Conservation (phyloP, 1,140 invertebrate genomes). For the Myzus persicae region DNA sequence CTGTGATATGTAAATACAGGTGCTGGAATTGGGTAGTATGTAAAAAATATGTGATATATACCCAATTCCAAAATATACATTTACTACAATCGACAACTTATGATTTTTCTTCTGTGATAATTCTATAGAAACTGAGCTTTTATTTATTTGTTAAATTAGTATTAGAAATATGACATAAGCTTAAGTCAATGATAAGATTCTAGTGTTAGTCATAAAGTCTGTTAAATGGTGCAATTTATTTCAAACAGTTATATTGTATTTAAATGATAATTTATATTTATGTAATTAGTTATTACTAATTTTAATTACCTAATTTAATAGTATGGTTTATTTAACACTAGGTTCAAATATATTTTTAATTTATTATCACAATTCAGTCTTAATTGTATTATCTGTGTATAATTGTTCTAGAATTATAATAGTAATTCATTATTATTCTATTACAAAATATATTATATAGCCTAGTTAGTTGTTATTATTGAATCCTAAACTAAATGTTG, state of each 20-base stretch:
- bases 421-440: constrained; percentile 1
- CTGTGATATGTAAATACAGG: constrained; percentile 57
- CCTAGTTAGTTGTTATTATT: not conserved
- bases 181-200: not conserved
- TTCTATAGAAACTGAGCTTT: constrained; percentile 50
- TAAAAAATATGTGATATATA: constrained; percentile 6
- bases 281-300: not conserved
- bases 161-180: not conserved
- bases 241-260: not conserved
- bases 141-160: not conserved
- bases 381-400: not conserved
- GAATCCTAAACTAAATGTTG: not conserved
- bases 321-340: not conserved
- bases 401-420: not conserved
- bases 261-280: not conserved
- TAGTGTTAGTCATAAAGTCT: constrained; percentile 32
- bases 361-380: not conserved
- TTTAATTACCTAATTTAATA: not conserved
- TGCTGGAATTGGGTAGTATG: constrained; percentile 34
- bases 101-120: constrained; percentile 53
- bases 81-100: not conserved
- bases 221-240: constrained; percentile 48
- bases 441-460: not conserved
- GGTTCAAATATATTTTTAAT: not conserved
- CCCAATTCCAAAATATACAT: constrained; percentile 44